Evolutionary conservation across 2,888 invertebrate genomes (phyloP).

Genomic region (Deroplatys truncata): DNA sequence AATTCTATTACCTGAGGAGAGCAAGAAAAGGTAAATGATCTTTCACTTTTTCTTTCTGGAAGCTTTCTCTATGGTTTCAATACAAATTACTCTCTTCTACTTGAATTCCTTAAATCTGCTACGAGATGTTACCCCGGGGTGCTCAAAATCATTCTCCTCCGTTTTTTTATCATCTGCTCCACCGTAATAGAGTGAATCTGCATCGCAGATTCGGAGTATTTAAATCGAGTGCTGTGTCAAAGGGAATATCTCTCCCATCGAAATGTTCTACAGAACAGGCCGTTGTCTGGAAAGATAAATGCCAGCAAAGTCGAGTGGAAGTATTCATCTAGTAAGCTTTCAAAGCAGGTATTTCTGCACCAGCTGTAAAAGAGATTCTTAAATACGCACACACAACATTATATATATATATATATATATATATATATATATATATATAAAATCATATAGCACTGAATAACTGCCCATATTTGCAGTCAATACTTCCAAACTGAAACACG

Average conservation of each 20-base stretch:
- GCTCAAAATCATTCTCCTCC: neutral
- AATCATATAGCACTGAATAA: too few species aligned
- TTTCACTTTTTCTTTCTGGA: neutral
- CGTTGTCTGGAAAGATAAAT: neutral
- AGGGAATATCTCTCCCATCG: neutral
- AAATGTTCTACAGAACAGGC: neutral
- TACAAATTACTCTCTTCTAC: neutral
- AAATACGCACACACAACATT: too few species aligned
- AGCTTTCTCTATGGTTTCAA: neutral
- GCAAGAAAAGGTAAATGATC: too few species aligned
- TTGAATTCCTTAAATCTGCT: neutral
- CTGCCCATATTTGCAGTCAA: too few species aligned
- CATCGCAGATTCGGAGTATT: neutral
- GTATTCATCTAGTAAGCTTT: too few species aligned
- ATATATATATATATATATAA: too few species aligned
- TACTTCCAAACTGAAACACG: too few species aligned
- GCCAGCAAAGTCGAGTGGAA: neutral
- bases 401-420: too few species aligned
- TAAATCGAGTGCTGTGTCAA: neutral
- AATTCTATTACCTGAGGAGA: too few species aligned
- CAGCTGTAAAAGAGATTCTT: too few species aligned
- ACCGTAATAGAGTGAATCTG: neutral
- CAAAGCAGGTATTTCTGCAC: too few species aligned
- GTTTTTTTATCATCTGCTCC: neutral
- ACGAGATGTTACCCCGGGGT: neutral